Conservation (phyloP, 2,113 vertebrate species). For the Peromyscus californicus region DNA sequence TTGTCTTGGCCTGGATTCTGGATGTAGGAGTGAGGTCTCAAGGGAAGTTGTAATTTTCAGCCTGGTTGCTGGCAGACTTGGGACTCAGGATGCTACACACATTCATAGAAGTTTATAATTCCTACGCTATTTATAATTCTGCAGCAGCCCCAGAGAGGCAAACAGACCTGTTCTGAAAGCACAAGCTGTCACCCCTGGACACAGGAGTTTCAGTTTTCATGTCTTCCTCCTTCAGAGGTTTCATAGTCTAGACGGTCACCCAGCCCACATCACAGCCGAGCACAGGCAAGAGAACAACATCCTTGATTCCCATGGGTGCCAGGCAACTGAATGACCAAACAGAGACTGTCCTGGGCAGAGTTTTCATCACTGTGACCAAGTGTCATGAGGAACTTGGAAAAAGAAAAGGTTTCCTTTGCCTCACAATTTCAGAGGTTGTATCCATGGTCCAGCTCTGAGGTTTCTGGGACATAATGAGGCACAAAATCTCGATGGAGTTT, state of each 20-base stretch:
- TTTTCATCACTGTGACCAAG: neutral
- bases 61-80: neutral
- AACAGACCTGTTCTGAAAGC: neutral
- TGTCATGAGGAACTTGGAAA: neutral
- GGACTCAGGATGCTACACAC: too few relatives aligned
- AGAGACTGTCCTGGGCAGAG: neutral
- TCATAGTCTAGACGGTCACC: neutral
- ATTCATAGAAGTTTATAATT: neutral
- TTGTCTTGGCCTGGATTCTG: neutral
- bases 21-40: accelerated
- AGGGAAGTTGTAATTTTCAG: neutral
- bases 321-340: neutral
- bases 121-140: neutral
- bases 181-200: neutral
- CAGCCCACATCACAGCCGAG: accelerated
- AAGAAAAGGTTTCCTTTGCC: neutral
- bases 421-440: neutral
- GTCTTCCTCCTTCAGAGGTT: neutral
- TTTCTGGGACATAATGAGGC: neutral
- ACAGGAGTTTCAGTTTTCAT: neutral
- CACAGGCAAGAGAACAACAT: too few relatives aligned
- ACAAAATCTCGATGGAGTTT: neutral
- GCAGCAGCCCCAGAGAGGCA: neutral
- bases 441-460: neutral
- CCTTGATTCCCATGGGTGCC: neutral